These are phyloP conservation scores for Cuculus canorus DNA, from an alignment of 2,797 vertebrate species.

Conservation along the genomic window DNA sequence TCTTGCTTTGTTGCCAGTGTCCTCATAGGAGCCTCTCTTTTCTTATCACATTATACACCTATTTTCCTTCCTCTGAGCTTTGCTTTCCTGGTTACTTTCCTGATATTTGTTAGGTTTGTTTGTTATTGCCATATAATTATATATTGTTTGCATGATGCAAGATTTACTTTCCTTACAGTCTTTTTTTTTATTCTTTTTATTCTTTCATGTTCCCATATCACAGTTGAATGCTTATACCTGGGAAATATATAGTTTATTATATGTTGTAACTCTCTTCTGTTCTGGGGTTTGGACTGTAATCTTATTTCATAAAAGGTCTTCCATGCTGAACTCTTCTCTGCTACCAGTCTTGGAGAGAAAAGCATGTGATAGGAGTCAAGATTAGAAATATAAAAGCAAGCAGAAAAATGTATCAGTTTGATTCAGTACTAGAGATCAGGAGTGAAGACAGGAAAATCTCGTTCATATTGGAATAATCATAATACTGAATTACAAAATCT, in stretches of 20 bases:
- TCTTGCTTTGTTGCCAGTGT: background rate
- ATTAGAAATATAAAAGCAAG: background rate
- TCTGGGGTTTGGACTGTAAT: background rate
- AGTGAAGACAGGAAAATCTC: conserved; percentile 41
- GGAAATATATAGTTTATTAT: background rate
- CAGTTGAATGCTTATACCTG: background rate
- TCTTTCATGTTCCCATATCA: background rate
- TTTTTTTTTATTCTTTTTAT: background rate
- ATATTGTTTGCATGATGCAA: background rate
- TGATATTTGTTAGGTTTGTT: background rate
- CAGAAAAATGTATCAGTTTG: background rate
- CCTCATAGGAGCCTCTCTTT: background rate
- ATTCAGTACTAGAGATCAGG: background rate
- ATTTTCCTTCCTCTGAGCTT: background rate
- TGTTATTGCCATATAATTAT: background rate
- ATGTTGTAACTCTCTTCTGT: background rate
- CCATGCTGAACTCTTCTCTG: background rate
- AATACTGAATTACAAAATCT: conserved; percentile 11
- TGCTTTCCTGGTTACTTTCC: background rate
- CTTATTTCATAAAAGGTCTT: conserved; percentile 4
- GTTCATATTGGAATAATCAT: background rate
- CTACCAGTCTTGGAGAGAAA: background rate
- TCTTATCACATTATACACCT: background rate
- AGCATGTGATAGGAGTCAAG: background rate
- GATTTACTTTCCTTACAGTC: background rate